These are phyloP conservation scores for Bergia puertoricense DNA, from an alignment of 92 coral and sea anemone species.

Conservation along the genomic window DNA sequence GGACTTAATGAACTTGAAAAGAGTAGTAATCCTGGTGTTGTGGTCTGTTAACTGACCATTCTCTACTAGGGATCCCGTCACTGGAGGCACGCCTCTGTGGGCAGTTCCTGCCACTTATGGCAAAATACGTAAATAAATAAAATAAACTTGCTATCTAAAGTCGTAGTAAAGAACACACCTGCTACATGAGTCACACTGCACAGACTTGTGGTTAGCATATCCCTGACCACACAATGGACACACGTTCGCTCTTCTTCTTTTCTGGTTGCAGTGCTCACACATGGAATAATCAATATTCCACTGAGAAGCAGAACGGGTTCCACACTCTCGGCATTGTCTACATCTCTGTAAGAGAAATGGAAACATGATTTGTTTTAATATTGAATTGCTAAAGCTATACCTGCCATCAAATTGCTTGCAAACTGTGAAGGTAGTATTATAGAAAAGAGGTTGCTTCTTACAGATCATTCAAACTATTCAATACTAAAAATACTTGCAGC, in stretches of 20 bases:
- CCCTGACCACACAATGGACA: slow-evolving; percentile 90
- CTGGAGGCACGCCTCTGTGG: too few species aligned
- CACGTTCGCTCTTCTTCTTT: slow-evolving; percentile 66
- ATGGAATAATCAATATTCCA: slow-evolving; percentile 80
- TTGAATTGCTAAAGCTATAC: not conserved
- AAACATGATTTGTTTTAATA: not conserved
- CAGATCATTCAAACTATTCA: too few species aligned
- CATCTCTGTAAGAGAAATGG: slow-evolving; percentile 61
- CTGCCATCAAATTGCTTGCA: too few species aligned
- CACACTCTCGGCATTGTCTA: slow-evolving; percentile 87
- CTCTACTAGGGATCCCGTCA: too few species aligned
- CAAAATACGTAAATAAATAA: not conserved
- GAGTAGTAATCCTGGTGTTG: too few species aligned
- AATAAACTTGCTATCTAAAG: not conserved
- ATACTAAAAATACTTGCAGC: too few species aligned
- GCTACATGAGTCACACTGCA: slow-evolving; percentile 98
- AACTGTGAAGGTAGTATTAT: not conserved
- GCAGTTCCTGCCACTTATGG: not conserved
- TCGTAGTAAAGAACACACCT: slow-evolving; percentile 60
- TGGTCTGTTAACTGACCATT: too few species aligned
- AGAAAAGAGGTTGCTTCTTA: too few species aligned
- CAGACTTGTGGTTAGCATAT: slow-evolving; percentile 71
- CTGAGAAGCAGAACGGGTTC: slow-evolving; percentile 62
- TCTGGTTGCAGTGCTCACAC: slow-evolving; percentile 80
- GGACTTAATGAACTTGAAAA: too few species aligned